Evolutionary conservation across 2,797 vertebrate genomes (phyloP).

Genomic region (Menidia menidia): DNA sequence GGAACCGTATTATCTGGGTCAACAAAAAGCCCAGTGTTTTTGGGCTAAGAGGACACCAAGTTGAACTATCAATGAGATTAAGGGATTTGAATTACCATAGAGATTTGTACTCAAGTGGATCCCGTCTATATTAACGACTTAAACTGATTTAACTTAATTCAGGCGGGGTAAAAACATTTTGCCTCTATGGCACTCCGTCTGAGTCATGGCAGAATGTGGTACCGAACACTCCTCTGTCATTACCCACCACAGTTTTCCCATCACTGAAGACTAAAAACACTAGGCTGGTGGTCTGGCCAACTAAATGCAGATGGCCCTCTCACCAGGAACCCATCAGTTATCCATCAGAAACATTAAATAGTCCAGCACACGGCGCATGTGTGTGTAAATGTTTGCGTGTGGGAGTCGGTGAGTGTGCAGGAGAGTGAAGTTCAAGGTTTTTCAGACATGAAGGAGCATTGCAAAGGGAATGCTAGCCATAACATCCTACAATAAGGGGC

Average conservation of each 20-base stretch:
- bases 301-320: constrained; percentile 42
- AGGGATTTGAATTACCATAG: constrained; percentile 45
- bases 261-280: constrained; percentile 30
- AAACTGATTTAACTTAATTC: constrained; percentile 43
- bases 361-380: constrained; percentile 37
- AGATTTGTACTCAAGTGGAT: constrained; percentile 29
- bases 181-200: constrained; percentile 14
- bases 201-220: constrained; percentile 27
- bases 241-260: constrained; percentile 42
- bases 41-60: constrained; percentile 14
- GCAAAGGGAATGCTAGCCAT: constrained; percentile 58
- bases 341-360: constrained; percentile 58
- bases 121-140: constrained; percentile 40
- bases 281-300: constrained; percentile 37
- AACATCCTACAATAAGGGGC: constrained; percentile 60
- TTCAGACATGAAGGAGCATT: constrained; percentile 58
- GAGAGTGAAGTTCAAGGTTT: constrained; percentile 54
- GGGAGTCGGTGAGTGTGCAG: constrained; percentile 16
- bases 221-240: constrained; percentile 6
- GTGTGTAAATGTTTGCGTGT: background rate
- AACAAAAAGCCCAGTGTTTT: constrained; percentile 46
- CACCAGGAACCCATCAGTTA: constrained; percentile 43
- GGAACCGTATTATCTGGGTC: background rate
- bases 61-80: constrained; percentile 49
- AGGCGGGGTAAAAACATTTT: constrained; percentile 28